phyloP scores from a whole-genome alignment of 2,888 invertebrate species.

The Cheilosia soror region DNA sequence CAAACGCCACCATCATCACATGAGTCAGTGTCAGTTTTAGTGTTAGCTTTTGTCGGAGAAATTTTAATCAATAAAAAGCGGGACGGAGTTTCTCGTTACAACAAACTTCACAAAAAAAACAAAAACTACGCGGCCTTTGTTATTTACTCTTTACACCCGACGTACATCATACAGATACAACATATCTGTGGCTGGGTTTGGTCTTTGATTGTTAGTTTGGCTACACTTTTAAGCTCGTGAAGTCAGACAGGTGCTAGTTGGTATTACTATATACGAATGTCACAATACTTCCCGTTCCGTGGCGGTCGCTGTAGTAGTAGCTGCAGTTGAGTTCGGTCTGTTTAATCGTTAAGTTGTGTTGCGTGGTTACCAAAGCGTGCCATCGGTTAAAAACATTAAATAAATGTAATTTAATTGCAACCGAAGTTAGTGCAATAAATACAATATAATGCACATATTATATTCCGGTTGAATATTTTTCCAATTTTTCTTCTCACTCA shows the following conservation, averaged over 20 bases:
- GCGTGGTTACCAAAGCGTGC: constrained; percentile 57
- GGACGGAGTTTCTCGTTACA: constrained; percentile 34
- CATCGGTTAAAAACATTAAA: constrained; percentile 68
- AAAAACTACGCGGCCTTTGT: constrained; percentile 18
- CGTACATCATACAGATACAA: not conserved
- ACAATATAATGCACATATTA: constrained; percentile 34
- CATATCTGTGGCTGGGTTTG: not conserved
- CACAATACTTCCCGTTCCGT: constrained; percentile 2
- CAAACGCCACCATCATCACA: not conserved
- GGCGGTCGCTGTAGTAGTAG: not conserved
- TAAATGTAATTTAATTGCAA: constrained; percentile 49
- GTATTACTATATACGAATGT: constrained; percentile 9
- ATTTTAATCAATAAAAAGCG: constrained; percentile 66
- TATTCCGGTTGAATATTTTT: not conserved
- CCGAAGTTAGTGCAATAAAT: not conserved
- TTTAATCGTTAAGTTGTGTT: constrained; percentile 82
- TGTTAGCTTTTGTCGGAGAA: constrained; percentile 36
- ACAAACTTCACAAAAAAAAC: constrained; percentile 30
- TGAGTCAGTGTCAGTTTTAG: constrained; percentile 40
- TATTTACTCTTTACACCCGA: not conserved
- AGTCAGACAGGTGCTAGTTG: too few species aligned
- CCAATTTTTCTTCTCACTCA: not conserved
- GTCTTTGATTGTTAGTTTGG: constrained; percentile 1
- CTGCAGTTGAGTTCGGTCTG: constrained; percentile 79
- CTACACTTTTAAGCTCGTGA: too few species aligned